Evolutionary conservation across 2,888 invertebrate species (phyloP).

Genomic region (Megalurothrips usitatus): DNA sequence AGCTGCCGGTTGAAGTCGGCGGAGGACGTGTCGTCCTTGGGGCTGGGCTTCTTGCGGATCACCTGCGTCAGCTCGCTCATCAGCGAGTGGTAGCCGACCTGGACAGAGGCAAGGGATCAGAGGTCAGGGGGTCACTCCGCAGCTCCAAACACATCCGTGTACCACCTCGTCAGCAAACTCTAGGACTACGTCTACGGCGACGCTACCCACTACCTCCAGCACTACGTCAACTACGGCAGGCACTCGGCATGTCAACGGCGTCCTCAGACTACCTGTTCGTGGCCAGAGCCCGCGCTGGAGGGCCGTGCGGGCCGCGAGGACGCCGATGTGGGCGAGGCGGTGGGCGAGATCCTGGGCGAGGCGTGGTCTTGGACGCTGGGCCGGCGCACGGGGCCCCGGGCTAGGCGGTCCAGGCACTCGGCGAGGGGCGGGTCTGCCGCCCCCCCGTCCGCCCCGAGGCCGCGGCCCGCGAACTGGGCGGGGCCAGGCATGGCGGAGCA

Average conservation of each 20-base stretch:
- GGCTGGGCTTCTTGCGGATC: slow-evolving; percentile 23
- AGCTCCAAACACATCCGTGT: too few species aligned
- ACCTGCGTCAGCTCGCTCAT: slow-evolving; percentile 25
- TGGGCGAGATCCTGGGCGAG: slow-evolving; percentile 6
- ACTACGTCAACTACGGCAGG: slow-evolving; percentile 5
- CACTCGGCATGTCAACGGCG: slow-evolving; percentile 1
- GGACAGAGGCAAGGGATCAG: not conserved
- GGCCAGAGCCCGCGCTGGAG: not conserved
- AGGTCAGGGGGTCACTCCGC: not conserved
- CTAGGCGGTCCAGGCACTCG: slow-evolving; percentile 17
- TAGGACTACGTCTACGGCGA: not conserved
- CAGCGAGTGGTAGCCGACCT: slow-evolving; percentile 15
- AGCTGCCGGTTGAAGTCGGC: slow-evolving; percentile 21
- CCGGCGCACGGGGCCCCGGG: slow-evolving; percentile 9
- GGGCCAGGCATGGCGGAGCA: not conserved
- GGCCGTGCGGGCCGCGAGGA: not conserved
- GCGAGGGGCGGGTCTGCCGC: not conserved
- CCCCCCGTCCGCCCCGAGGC: not conserved
- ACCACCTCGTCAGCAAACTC: too few species aligned
- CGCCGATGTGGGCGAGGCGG: not conserved
- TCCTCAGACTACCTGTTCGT: not conserved
- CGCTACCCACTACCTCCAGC: not conserved
- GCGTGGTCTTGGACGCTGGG: slow-evolving; percentile 12
- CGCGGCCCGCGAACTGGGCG: slow-evolving; percentile 5
- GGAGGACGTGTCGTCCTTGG: slow-evolving; percentile 13